Evolutionary conservation across 2,888 invertebrate genomes (phyloP).

Genomic region (Diaprepes abbreviatus): DNA sequence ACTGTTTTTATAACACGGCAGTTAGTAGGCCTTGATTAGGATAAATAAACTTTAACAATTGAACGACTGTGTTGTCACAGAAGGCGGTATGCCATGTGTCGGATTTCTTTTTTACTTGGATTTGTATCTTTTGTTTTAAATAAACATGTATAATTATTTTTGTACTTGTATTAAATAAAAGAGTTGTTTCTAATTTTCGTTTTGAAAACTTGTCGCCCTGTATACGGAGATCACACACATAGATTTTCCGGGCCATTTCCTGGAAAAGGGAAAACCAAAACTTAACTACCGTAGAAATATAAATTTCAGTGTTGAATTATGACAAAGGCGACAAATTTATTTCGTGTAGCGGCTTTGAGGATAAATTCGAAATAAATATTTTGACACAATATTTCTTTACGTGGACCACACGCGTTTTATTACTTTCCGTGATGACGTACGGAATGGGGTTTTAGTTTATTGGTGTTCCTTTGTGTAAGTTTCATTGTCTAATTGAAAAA

Average conservation of each 20-base stretch:
- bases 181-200: too few species aligned
- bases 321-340: slow-evolving; percentile 34
- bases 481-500: too few species aligned
- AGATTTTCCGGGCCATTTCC: slow-evolving; percentile 24
- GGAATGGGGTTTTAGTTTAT: slow-evolving; percentile 1
- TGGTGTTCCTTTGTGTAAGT: background rate
- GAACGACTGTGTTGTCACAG: slow-evolving; percentile 35
- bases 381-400: slow-evolving; percentile 30
- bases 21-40: slow-evolving; percentile 39
- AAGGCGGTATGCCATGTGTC: slow-evolving; percentile 31
- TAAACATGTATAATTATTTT: background rate
- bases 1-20: slow-evolving; percentile 41
- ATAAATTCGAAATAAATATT: slow-evolving; percentile 30
- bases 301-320: slow-evolving; percentile 29
- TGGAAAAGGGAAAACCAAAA: slow-evolving; percentile 29
- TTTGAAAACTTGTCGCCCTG: too few species aligned
- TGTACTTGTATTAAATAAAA: too few species aligned
- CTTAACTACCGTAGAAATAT: slow-evolving; percentile 27
- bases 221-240: slow-evolving; percentile 23
- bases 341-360: slow-evolving; percentile 20
- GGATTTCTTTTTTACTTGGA: background rate
- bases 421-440: slow-evolving; percentile 7
- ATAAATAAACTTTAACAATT: slow-evolving; percentile 45
- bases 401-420: slow-evolving; percentile 24
- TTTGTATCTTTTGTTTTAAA: background rate